A percentile compares a stretch with the other conserved stretches of the same genome.
Evolutionary conservation across 2,888 invertebrate species (phyloP).

Genomic region (Drosophila macrothrix): DNA sequence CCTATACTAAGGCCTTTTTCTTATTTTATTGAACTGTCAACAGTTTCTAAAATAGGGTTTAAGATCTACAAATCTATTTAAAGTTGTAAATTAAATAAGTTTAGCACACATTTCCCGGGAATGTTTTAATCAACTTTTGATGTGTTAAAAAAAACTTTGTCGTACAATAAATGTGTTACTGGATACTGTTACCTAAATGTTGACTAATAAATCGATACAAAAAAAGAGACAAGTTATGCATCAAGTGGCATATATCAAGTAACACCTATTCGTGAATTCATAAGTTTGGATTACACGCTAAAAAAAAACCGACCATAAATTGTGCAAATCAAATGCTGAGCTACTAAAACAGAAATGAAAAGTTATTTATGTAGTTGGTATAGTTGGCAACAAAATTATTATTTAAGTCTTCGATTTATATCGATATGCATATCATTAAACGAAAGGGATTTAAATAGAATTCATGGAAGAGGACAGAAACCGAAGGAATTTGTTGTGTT

Average conservation of each 20-base stretch:
- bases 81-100: neutral
- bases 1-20: neutral
- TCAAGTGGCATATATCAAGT: neutral
- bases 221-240: neutral
- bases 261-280: neutral
- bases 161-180: neutral
- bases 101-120: neutral
- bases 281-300: neutral
- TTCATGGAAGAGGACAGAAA: neutral
- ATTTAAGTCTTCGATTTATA: neutral
- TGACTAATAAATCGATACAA: neutral
- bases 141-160: too few relatives aligned
- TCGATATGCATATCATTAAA: neutral
- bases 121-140: neutral
- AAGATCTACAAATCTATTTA: neutral
- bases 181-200: neutral
- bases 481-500: neutral
- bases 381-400: neutral
- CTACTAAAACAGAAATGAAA: neutral
- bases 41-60: neutral
- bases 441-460: neutral
- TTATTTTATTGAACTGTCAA: neutral
- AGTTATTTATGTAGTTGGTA: neutral
- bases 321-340: neutral
- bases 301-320: neutral